Conservation (phyloP, 1,140 invertebrate genomes). For the Cryptotermes secundus region DNA sequence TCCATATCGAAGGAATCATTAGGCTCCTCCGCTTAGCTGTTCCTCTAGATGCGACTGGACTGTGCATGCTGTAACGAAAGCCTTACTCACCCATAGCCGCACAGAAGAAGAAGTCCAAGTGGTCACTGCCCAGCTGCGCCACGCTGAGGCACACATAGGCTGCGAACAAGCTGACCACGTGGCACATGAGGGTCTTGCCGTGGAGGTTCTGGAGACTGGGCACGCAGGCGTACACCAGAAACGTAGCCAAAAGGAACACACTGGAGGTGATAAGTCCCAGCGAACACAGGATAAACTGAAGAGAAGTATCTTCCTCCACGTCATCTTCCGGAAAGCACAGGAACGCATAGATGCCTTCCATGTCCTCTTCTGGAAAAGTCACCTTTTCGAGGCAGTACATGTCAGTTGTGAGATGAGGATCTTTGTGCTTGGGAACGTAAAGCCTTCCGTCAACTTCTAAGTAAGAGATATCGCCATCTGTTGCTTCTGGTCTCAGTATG, state of each 20-base stretch:
- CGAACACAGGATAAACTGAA: background rate
- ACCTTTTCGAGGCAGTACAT: constrained; percentile 27
- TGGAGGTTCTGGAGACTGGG: constrained; percentile 66
- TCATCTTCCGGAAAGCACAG: constrained; percentile 25
- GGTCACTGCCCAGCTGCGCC: constrained; percentile 34
- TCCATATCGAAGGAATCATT: too few relatives aligned
- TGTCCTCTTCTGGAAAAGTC: background rate
- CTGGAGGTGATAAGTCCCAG: constrained; percentile 34
- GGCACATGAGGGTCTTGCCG: constrained; percentile 67
- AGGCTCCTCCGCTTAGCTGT: too few relatives aligned
- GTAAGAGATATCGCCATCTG: background rate
- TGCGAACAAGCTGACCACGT: constrained; percentile 60
- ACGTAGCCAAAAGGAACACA: constrained; percentile 60
- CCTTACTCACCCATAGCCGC: constrained; percentile 25
- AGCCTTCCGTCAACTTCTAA: background rate
- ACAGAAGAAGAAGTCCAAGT: background rate
- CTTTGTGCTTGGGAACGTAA: background rate
- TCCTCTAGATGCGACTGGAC: too few relatives aligned
- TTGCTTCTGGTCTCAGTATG: background rate
- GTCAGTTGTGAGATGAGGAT: background rate
- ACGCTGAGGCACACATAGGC: constrained; percentile 59
- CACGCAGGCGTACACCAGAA: constrained; percentile 63
- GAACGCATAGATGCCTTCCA: constrained; percentile 3
- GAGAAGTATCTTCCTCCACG: too few relatives aligned
- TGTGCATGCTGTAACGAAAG: too few relatives aligned